Evolutionary conservation across 2,113 vertebrate genomes (phyloP).

Genomic region (Xerus inauris): DNA sequence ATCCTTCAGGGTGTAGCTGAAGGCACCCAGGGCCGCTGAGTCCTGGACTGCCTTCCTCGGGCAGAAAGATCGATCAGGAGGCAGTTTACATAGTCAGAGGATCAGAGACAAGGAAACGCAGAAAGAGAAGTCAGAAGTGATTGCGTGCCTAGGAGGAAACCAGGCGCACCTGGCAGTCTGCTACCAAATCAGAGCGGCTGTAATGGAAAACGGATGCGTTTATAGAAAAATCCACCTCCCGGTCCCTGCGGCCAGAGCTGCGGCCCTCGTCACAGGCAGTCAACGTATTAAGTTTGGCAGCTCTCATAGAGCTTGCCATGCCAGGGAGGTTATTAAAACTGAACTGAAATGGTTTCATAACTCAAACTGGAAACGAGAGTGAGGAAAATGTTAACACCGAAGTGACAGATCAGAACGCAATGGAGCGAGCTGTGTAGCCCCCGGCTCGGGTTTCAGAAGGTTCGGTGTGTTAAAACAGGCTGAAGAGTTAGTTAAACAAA

Average conservation of each 20-base stretch:
- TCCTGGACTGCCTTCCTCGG: not conserved
- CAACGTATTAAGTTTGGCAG: slow-evolving; percentile 77
- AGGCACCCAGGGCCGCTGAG: not conserved
- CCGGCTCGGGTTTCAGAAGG: slow-evolving; percentile 70
- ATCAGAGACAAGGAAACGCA: slow-evolving; percentile 62
- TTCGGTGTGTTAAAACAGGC: slow-evolving; percentile 74
- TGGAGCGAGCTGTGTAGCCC: slow-evolving; percentile 53
- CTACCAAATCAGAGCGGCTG: slow-evolving; percentile 65
- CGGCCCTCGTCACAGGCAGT: slow-evolving; percentile 70
- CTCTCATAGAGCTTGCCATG: slow-evolving; percentile 63
- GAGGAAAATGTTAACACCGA: slow-evolving; percentile 77
- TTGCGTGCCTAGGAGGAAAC: slow-evolving; percentile 57
- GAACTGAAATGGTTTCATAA: slow-evolving; percentile 78
- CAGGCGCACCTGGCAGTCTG: slow-evolving; percentile 75
- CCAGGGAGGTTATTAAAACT: slow-evolving; percentile 82
- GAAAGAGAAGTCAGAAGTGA: slow-evolving; percentile 67
- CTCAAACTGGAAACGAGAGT: slow-evolving; percentile 80
- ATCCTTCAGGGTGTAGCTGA: not conserved
- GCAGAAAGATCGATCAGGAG: slow-evolving; percentile 51
- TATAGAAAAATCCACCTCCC: slow-evolving; percentile 66
- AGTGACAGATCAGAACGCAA: slow-evolving; percentile 75
- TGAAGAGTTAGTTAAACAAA: slow-evolving; percentile 77
- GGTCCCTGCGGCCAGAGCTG: not conserved
- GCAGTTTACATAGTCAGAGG: slow-evolving; percentile 63
- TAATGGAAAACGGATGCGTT: slow-evolving; percentile 76